Conservation (phyloP, 2,113 vertebrate genomes). For the Anas platyrhynchos region DNA sequence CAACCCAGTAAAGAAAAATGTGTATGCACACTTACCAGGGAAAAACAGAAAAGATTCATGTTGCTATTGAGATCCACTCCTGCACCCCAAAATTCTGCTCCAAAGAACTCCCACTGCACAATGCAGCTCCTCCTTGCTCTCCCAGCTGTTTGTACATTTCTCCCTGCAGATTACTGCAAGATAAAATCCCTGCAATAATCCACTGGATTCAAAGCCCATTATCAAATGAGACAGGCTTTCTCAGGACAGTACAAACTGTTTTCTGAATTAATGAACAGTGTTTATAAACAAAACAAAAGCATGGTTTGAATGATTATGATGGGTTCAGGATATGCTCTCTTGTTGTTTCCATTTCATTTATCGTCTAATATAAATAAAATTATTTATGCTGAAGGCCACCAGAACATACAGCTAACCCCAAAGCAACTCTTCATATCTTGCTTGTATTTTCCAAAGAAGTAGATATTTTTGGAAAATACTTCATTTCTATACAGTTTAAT, state of each 20-base stretch:
- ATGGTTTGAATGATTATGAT: background rate
- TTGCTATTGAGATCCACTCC: conserved; percentile 26
- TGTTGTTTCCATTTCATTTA: background rate
- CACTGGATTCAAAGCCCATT: conserved; percentile 86
- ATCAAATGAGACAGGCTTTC: conserved; percentile 80
- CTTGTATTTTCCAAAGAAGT: background rate
- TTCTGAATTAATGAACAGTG: conserved; percentile 69
- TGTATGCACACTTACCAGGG: conserved; percentile 84
- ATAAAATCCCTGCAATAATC: conserved; percentile 92
- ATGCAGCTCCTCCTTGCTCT: conserved; percentile 63
- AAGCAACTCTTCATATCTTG: background rate
- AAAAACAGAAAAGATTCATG: conserved; percentile 97
- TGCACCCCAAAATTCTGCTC: conserved; percentile 44
- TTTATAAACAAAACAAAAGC: conserved; percentile 53
- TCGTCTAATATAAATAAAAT: background rate
- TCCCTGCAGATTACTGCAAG: conserved; percentile 82
- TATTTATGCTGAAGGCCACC: background rate
- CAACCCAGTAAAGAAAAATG: background rate
- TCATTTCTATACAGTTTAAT: background rate
- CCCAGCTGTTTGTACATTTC: conserved; percentile 79
- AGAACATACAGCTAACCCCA: background rate
- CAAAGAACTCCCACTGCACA: background rate
- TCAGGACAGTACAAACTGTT: conserved; percentile 65
- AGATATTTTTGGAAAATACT: background rate
- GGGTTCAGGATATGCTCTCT: conserved; percentile 9